These are phyloP conservation scores for Allygus modestus DNA, from an alignment of 2,888 invertebrate species.

Conservation along the genomic window DNA sequence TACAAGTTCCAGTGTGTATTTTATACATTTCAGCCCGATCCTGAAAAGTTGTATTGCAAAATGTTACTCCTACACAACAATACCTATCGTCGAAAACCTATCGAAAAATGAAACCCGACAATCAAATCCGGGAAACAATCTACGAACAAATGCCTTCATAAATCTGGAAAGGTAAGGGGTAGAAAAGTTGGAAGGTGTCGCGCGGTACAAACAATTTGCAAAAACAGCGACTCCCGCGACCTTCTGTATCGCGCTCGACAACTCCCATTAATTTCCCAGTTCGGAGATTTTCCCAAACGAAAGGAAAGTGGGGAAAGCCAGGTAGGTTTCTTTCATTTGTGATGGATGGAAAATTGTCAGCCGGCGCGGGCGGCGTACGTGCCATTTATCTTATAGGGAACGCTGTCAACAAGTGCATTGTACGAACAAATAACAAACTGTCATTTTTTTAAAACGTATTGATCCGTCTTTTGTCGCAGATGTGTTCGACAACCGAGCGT, in stretches of 20 bases:
- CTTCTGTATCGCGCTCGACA: constrained; percentile 16
- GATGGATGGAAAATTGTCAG: constrained; percentile 53
- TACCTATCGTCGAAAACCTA: not conserved
- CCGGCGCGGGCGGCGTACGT: not conserved
- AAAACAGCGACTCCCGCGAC: constrained; percentile 23
- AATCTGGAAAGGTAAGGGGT: constrained; percentile 1
- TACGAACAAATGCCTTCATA: constrained; percentile 35
- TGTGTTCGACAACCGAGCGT: constrained; percentile 49
- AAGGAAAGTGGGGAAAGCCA: constrained; percentile 51
- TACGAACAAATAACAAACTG: constrained; percentile 54
- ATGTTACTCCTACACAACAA: not conserved
- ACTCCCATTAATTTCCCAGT: constrained; percentile 35
- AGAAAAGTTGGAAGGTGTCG: constrained; percentile 24
- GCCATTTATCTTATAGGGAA: constrained; percentile 33
- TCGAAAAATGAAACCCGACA: constrained; percentile 20
- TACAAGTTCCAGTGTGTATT: too few relatives aligned
- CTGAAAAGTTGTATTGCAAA: not conserved
- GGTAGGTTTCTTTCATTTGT: constrained; percentile 48
- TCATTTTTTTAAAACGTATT: constrained; percentile 54
- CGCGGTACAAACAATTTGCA: constrained; percentile 39
- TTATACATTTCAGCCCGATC: too few relatives aligned
- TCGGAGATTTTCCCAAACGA: constrained; percentile 44
- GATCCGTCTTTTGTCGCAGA: constrained; percentile 54
- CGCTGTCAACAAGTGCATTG: constrained; percentile 53
- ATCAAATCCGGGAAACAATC: constrained; percentile 37